Evolutionary conservation across 2,888 invertebrate species (phyloP).

Genomic region (Branchipolynoe longqiensis): DNA sequence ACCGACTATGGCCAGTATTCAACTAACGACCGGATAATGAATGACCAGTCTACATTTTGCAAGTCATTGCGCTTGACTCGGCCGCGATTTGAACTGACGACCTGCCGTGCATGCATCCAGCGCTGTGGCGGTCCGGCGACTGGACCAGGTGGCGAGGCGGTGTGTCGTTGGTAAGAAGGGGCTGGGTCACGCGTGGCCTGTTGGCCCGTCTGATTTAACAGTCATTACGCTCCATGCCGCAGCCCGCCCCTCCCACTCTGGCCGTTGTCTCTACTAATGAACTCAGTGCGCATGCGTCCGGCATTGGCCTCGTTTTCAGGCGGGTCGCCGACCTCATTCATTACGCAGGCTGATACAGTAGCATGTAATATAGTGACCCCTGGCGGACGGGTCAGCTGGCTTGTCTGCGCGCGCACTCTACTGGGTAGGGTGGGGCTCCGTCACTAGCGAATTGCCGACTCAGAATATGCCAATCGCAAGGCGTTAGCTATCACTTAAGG

Average conservation of each 20-base stretch:
- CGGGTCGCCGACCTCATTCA: constrained; percentile 33
- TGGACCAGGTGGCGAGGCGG: not conserved
- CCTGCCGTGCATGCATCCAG: no score
- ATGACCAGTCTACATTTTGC: no score
- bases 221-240: constrained; percentile 26
- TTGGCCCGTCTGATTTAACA: constrained; percentile 19
- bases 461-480: no score
- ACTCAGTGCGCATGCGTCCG: constrained; percentile 16
- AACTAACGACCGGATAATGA: no score
- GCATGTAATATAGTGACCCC: constrained; percentile 52
- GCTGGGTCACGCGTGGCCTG: constrained; percentile 7
- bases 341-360: constrained; percentile 34
- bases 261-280: constrained; percentile 50
- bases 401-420: constrained; percentile 20
- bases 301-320: constrained; percentile 53
- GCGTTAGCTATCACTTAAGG: no score
- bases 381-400: not conserved
- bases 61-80: no score
- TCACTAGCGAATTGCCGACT: no score
- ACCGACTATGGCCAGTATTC: no score
- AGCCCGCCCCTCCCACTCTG: not conserved
- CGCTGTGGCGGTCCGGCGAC: not conserved
- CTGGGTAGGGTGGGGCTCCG: no score
- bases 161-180: not conserved
- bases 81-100: no score